Evolutionary conservation across 2,888 invertebrate genomes (phyloP), one percentile per base, ranked within the genome.

Genomic region (Stictocephala bisonia): DNA sequence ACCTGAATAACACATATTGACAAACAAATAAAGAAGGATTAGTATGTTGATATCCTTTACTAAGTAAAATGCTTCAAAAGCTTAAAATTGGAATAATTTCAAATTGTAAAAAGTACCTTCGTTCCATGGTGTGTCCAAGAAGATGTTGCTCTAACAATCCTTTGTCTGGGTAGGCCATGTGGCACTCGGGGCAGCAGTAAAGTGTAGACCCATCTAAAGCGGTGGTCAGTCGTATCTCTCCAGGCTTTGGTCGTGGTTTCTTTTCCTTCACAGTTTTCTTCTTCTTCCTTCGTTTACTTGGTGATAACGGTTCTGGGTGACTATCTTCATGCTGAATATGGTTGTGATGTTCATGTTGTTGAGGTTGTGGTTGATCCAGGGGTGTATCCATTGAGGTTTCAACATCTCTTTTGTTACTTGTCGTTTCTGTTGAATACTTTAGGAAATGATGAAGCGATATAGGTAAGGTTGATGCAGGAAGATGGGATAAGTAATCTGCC

Each of bases 161-260:
- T 74, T 93, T 90, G 83, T 95, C 94, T 2, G 94, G 94, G 82
- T 94, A 93, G 40, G 94, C 94, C 93, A 94, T 93, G 83, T 95
- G 93, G 82, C 94, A 94, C 82, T 94, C 94, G 0, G 94, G 94
- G 83, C 94, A 94, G 82, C 94, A 94, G 81, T 93, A 94, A 18
- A 94, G 82, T 0, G 94, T 94, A 67, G 94, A 93, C 44, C 95
- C 94, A 79, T 95, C 94, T 68, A 91, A 80, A 2, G 82, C 82
- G 3, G 82, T 82, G 1, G 82, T 82, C 60, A 86, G 85, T 40
- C 93, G 87, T 79, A 94, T 94, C 84, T 94, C 93, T 0, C 94
- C 94, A 0, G 94, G 94, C 80, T 93, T 93, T 0, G 93, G 93
- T 58, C 93, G 85, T n/a, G 91, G 91, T 80, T 94, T 94, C 51